Evolutionary conservation across 2,888 invertebrate genomes (phyloP), one percentile per base, ranked within the genome.

Genomic region (Macaria liturata): DNA sequence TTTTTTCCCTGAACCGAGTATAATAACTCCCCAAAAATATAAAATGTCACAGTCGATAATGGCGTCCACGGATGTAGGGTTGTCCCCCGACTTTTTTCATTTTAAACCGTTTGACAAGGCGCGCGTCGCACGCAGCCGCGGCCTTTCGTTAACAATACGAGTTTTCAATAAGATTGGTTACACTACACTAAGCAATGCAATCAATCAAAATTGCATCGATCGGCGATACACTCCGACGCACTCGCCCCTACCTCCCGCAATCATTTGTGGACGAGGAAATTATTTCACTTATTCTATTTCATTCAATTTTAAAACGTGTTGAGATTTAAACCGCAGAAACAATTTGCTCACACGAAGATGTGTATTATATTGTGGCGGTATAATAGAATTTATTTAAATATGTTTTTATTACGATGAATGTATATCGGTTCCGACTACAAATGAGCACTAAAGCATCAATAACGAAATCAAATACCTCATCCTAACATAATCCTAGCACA

Each of bases 151-250:
- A 52, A 88, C 89, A 91, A 91, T 88, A 80, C 77, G 75, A 83
- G 85, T 88, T 90, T 91, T 90, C 91, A 91, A 91, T 91, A 88
- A 91, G 90, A 91, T 91, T 86, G 89, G 91, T 91, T 86, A 91
- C 91, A 91, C 83, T 89, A 91, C 91, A 91, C 89, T 91, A 89
- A 89, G 88, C 91, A 91, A 86, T 83, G 88, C 89, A 88, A 91
- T 91, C 91, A 91, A 91, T 91, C 91, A 91, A 89, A 89, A 89
- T 89, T 84, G 88, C 87, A 84, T 84, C 86, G 88, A 78, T 83
- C 85, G 57, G 44, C 61, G 84, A 86, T 86, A 86, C 85, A 78
- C 77, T 80, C 74, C 78, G 74, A 75, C 84, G 81, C 81, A 80
- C 69, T 78, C 76, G 77, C 79, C 71, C 59, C 59, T 46, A 46